Percentiles rank a stretch among this genome's conserved stretches.
Conservation (phyloP, 2,888 invertebrate genomes). For the Anoplius nigerrimus region DNA sequence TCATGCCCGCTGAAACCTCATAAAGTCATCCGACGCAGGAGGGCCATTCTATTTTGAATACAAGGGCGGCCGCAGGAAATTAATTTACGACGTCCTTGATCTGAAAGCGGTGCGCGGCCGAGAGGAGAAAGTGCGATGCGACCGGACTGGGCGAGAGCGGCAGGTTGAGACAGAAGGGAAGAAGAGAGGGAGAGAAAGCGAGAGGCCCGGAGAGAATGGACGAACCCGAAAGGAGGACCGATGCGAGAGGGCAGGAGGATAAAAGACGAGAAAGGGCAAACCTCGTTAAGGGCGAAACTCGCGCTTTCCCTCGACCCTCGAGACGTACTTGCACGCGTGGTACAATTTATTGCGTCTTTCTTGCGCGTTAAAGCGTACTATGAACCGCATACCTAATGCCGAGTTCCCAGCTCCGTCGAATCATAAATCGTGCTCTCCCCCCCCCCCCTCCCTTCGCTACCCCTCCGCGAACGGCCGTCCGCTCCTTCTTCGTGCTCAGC, state of each 20-base stretch:
- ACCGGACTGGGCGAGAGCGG: too few relatives aligned
- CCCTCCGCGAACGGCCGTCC: too few relatives aligned
- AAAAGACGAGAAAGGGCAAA: conserved; percentile 21
- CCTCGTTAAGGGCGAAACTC: conserved; percentile 46
- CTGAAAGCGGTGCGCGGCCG: too few relatives aligned
- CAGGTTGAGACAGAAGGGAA: neutral
- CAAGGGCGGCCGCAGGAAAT: conserved; percentile 13
- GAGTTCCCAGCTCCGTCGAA: conserved; percentile 58
- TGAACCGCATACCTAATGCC: conserved; percentile 66
- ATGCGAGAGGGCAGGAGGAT: neutral
- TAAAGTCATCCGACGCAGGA: neutral
- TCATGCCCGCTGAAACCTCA: neutral
- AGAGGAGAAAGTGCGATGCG: too few relatives aligned
- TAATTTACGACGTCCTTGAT: conserved; percentile 31
- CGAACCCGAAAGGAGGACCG: neutral
- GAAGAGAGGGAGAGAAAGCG: too few relatives aligned
- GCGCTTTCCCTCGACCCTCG: conserved; percentile 27
- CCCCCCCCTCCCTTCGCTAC: conserved; percentile 19
- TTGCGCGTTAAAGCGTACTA: conserved; percentile 66
- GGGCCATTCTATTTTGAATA: neutral
- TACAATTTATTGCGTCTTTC: conserved; percentile 69
- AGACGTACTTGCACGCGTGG: conserved; percentile 57
- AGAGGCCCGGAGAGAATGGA: neutral
- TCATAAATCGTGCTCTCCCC: conserved; percentile 61
- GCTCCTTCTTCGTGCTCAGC: conserved; percentile 22